Evolutionary conservation across 2,888 invertebrate species (phyloP).

Genomic region (Aricia artaxerxes): DNA sequence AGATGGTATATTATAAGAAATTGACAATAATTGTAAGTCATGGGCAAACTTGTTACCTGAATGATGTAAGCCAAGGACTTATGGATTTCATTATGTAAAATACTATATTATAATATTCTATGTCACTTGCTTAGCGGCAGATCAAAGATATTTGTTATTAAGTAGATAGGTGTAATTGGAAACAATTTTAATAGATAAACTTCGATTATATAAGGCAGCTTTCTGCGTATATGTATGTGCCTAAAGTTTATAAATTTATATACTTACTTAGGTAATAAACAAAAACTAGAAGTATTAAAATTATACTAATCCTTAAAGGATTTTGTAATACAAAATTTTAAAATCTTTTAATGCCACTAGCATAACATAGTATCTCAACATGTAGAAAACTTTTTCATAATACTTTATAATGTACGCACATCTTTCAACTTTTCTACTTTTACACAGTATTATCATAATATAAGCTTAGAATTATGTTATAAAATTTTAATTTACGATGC

Average conservation of each 20-base stretch:
- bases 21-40: constrained; percentile 46
- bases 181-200: constrained; percentile 1
- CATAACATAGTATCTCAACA: background rate
- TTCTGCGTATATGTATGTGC: constrained; percentile 28
- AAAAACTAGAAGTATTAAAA: background rate
- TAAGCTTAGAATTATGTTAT: constrained; percentile 31
- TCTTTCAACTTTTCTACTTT: constrained; percentile 49
- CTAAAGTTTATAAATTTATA: constrained; percentile 18
- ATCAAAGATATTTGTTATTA: constrained; percentile 26
- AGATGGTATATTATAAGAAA: constrained; percentile 24
- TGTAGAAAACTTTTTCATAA: background rate
- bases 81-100: background rate
- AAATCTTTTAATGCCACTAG: background rate
- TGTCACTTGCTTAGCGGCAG: background rate
- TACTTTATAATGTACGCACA: background rate
- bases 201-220: background rate
- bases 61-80: constrained; percentile 50
- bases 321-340: background rate
- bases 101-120: background rate
- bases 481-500: background rate
- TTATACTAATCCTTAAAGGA: background rate
- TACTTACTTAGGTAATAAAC: background rate
- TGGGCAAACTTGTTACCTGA: constrained; percentile 39
- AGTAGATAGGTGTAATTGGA: constrained; percentile 13
- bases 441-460: constrained; percentile 63